phyloP scores from a whole-genome alignment of 92 coral and sea anemone genomes.

The Palythoa grandis region DNA sequence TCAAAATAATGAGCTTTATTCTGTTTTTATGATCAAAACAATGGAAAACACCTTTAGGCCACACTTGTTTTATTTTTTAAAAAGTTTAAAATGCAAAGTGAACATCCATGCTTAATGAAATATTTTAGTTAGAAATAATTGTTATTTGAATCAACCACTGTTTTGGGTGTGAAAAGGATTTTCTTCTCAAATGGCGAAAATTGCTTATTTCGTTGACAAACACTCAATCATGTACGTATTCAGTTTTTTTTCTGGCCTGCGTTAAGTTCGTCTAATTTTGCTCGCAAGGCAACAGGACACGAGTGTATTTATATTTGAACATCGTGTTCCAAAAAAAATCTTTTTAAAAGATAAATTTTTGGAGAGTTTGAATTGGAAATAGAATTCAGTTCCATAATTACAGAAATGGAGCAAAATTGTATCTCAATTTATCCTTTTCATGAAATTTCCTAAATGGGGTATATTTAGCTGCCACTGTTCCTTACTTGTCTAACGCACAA shows the following conservation, averaged over 20 bases:
- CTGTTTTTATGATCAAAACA: not conserved
- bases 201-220: not conserved
- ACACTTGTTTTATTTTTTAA: too few relatives aligned
- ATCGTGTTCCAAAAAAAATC: not conserved
- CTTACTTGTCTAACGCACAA: not conserved
- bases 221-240: not conserved
- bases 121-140: not conserved
- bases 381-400: not conserved
- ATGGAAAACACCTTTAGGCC: not conserved
- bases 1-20: not conserved
- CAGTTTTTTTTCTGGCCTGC: not conserved
- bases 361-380: not conserved
- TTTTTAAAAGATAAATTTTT: not conserved
- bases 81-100: too few relatives aligned
- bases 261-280: not conserved
- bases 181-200: not conserved
- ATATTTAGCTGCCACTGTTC: not conserved
- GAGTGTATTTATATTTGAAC: not conserved
- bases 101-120: too few relatives aligned
- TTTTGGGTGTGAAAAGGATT: not conserved
- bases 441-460: not conserved
- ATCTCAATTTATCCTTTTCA: constrained; percentile 6
- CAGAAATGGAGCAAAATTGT: not conserved
- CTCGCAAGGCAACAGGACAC: not conserved
- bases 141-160: not conserved